Conservation (phyloP, 2,113 vertebrate genomes). For the Lagopus muta region DNA sequence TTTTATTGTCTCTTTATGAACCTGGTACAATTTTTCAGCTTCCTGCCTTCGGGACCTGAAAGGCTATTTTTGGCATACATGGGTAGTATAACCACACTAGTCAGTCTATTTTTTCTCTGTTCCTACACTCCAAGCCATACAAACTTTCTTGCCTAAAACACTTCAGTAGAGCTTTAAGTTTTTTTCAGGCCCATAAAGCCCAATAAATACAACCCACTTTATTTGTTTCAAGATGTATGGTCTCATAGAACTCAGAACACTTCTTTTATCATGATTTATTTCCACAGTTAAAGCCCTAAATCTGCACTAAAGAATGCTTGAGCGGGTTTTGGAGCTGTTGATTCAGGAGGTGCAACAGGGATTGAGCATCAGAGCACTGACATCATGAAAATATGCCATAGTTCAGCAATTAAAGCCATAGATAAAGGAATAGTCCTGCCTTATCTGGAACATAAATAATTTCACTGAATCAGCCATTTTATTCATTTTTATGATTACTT, state of each 20-base stretch:
- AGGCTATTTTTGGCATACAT: background rate
- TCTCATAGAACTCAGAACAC: background rate
- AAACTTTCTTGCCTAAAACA: background rate
- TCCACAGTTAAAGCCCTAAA: background rate
- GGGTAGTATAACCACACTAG: background rate
- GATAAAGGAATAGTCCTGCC: background rate
- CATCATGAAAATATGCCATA: background rate
- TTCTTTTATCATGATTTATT: slow-evolving; percentile 47
- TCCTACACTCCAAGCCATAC: background rate
- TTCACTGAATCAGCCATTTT: background rate
- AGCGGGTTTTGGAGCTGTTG: slow-evolving; percentile 14
- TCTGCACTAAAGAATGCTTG: background rate
- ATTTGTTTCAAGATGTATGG: background rate
- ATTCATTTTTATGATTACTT: slow-evolving; percentile 7
- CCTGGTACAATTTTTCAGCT: background rate
- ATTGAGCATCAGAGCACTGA: background rate
- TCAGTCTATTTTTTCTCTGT: background rate
- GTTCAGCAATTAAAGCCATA: slow-evolving; percentile 25
- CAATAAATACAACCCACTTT: background rate
- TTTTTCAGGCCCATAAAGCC: background rate
- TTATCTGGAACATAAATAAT: background rate
- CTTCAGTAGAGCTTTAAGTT: background rate
- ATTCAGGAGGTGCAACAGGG: background rate
- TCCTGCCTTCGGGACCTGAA: background rate
- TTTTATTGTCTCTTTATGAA: background rate